Base-by-base conservation (phyloP, 2,888 invertebrate species). In the Melanchra persicariae region DNA sequence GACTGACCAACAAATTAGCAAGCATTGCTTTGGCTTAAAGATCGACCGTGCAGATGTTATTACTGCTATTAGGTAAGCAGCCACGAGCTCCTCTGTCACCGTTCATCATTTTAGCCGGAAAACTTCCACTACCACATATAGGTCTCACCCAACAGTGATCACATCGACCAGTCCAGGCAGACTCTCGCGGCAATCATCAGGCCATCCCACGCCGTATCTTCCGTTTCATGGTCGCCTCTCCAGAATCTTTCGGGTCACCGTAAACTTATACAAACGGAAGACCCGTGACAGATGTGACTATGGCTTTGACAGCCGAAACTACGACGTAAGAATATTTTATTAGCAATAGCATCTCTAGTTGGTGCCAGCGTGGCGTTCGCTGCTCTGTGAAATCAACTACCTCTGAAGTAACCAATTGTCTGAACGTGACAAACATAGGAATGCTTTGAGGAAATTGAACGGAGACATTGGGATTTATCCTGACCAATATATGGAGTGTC, bases 341-440 rank as follows among this genome's bases (percentile, higher is more conserved):
- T 12, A 24, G 12, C 12, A 51, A 24, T 24, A 0, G 5, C 24
- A 15, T 15, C 24, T 51, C 24, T 51, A 12, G 24, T 51, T 24
- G 24, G 1, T 2, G 55, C 22, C 37, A 22, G 34, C 1, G 17
- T 15, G 26, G n/a, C 34, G 12, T 55, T 55, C n/a, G 0, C 0
- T 34, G n/a, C 37, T 57, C 55, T 57, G 15, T 57, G 34, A 49
- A 55, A 68, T 76, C 55, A 59, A 70, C 47, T 60, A 63, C 60
- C 43, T 63, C 37, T 15, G 45, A 60, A 60, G 26, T 58, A 70
- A 58, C 67, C 65, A 74, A 74, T 78, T 58, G 65, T 76, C 30
- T 40, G 37, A 24, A 74, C 77, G 77, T 71, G 77, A 70, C 47
- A 26, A 55, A 66, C 52, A 61, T 66, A 15, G n/a, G 9, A 62